Base-by-base conservation (phyloP, 2,888 invertebrate genomes). In the Rhodophaea formosa region DNA sequence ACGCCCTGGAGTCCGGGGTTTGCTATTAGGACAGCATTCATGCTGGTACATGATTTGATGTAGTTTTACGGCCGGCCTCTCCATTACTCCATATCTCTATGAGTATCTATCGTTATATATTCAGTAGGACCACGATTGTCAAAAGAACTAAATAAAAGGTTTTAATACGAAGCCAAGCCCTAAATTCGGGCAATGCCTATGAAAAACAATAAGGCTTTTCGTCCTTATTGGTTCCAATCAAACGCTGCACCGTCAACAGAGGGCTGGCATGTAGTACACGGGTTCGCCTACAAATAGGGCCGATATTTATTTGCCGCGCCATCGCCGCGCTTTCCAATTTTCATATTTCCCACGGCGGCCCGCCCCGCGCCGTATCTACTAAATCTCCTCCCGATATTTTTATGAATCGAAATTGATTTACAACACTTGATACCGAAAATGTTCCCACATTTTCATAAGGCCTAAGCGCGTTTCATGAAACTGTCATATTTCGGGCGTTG, bases 311-410 rank as follows among this genome's bases (percentile, higher is more conserved):
- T 80, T 77, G 78, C 70, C 77, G 73, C 73, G 73, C 74, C 78
- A 79, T 77, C 78, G 77, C 67, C 73, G 68, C 69, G 71, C 74
- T 85, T 86, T 85, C 88, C 89, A 88, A 88, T 89, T 88, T 88
- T 87, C 88, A 86, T 88, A 89, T 88, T 88, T 88, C 82, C 79
- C 80, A 76, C 79, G 78, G 70, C 72, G 78, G 76, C 77, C 75
- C 71, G 74, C 69, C 70, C 71, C 68, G 71, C 68, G 59, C 68
- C 67, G 74, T 75, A 78, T 77, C 78, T 77, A 79, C 77, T 85
- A 86, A 85, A 87, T 86, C 84, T 81, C 71, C 69, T 71, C 68
- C 71, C 78, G 79, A 84, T 84, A 84, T 86, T 86, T 83, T 85
- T 87, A 86, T 83, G 79, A 78, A 80, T 78, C 73, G 68, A 75